Evolutionary conservation across 2,797 vertebrate genomes (phyloP).

Genomic region (Borostomias antarcticus): DNA sequence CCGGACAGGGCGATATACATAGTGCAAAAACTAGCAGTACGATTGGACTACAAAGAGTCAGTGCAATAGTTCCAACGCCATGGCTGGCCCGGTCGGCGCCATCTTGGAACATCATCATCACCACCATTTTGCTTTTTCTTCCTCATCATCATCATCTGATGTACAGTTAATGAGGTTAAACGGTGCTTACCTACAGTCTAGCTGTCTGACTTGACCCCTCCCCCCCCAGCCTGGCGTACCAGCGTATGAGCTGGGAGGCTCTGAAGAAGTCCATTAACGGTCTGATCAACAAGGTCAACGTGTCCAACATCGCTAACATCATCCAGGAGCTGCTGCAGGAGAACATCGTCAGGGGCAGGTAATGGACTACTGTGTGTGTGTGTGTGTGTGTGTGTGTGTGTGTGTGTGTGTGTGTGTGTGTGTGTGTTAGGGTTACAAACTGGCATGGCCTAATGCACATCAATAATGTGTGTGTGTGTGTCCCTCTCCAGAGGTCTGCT

Average conservation of each 20-base stretch:
- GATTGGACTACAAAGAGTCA: no score
- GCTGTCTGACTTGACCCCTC: neutral
- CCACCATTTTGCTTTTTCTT: no score
- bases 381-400: neutral
- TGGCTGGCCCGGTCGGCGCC: no score
- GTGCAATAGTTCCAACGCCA: no score
- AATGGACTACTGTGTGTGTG: neutral
- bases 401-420: neutral
- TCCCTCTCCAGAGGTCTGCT: slow-evolving; percentile 83
- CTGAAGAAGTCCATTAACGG: slow-evolving; percentile 98
- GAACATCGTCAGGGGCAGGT: slow-evolving; percentile 82
- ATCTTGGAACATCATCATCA: no score
- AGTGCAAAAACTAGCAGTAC: no score
- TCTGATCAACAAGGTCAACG: slow-evolving; percentile 98
- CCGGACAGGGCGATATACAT: no score
- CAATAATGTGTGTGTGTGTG: neutral
- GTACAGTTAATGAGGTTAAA: neutral
- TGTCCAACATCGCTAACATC: slow-evolving; percentile 94
- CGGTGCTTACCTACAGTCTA: neutral
- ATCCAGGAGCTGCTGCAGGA: slow-evolving; percentile 97
- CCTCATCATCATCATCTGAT: no score
- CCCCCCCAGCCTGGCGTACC: slow-evolving; percentile 87
- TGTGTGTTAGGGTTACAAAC: slow-evolving; percentile 16
- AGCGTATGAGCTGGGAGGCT: slow-evolving; percentile 99
- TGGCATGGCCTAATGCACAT: neutral